A percentile compares a stretch with the other conserved stretches of the same genome.
Evolutionary conservation across 2,113 vertebrate species (phyloP).

Genomic region (Strix aluco): DNA sequence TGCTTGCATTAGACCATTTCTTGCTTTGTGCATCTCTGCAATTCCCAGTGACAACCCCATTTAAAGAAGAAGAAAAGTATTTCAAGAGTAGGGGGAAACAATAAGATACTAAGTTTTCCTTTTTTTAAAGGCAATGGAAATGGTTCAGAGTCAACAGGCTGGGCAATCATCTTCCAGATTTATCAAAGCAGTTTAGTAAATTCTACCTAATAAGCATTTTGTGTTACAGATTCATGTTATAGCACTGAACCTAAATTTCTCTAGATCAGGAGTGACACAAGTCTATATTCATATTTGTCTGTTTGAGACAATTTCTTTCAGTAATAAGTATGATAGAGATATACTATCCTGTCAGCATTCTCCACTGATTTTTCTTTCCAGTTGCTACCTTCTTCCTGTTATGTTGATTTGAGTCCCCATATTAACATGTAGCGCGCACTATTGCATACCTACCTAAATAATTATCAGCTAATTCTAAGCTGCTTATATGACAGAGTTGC

Average conservation of each 20-base stretch:
- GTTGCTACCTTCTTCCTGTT: not conserved
- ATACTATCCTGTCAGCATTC: not conserved
- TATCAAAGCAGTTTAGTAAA: not conserved
- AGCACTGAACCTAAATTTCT: not conserved
- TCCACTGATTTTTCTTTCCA: not conserved
- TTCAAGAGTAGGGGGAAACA: not conserved
- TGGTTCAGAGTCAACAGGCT: not conserved
- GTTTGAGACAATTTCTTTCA: not conserved
- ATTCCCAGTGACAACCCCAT: not conserved
- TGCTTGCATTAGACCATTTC: not conserved
- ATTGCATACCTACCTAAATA: not conserved
- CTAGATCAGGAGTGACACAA: not conserved
- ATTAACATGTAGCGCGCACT: not conserved
- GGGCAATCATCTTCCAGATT: not conserved
- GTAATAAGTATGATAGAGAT: not conserved
- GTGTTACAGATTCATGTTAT: not conserved
- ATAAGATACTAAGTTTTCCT: not conserved
- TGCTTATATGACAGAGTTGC: not conserved
- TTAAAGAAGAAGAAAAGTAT: not conserved
- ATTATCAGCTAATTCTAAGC: not conserved
- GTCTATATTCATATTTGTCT: not conserved
- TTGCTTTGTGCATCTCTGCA: not conserved
- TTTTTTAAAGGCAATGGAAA: not conserved
- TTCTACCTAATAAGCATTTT: not conserved
- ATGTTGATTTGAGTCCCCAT: not conserved